phyloP scores from a whole-genome alignment of 2,888 invertebrate species.

The Rhingia rostrata region DNA sequence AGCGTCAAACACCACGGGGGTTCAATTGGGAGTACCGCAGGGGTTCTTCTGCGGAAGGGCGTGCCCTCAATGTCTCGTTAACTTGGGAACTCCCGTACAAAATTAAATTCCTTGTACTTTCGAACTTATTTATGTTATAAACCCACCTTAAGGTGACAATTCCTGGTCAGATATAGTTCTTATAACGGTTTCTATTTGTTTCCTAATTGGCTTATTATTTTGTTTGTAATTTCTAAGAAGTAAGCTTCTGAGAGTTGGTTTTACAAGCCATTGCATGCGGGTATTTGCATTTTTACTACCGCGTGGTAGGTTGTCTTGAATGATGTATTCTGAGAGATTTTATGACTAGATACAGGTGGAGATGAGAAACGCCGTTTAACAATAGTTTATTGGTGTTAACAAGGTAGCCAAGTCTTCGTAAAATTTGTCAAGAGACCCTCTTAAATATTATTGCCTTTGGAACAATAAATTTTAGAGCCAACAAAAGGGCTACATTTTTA shows the following conservation, averaged over 20 bases:
- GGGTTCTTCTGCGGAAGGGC: slow-evolving; percentile 30
- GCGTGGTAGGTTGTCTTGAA: too few relatives aligned
- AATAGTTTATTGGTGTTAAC: too few relatives aligned
- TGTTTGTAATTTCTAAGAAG: neutral
- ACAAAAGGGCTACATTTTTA: too few relatives aligned
- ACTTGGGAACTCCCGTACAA: neutral
- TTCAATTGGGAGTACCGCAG: slow-evolving; percentile 9
- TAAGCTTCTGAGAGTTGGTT: slow-evolving; percentile 12
- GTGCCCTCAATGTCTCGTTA: slow-evolving; percentile 25
- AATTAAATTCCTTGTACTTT: slow-evolving; percentile 30
- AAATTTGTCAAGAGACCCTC: too few relatives aligned
- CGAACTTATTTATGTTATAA: slow-evolving; percentile 30
- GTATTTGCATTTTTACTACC: too few relatives aligned
- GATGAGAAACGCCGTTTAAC: too few relatives aligned
- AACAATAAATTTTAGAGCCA: too few relatives aligned
- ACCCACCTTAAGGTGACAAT: slow-evolving; percentile 5
- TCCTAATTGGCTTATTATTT: slow-evolving; percentile 35
- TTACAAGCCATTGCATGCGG: too few relatives aligned
- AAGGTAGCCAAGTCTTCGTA: too few relatives aligned
- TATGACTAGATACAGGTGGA: too few relatives aligned
- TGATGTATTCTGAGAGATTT: too few relatives aligned
- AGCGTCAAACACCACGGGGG: slow-evolving; percentile 33
- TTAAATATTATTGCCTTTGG: too few relatives aligned
- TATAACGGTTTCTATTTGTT: slow-evolving; percentile 9
- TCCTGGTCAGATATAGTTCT: neutral